phyloP scores from a whole-genome alignment of 2,797 vertebrate genomes.

The Acipenser ruthenus region DNA sequence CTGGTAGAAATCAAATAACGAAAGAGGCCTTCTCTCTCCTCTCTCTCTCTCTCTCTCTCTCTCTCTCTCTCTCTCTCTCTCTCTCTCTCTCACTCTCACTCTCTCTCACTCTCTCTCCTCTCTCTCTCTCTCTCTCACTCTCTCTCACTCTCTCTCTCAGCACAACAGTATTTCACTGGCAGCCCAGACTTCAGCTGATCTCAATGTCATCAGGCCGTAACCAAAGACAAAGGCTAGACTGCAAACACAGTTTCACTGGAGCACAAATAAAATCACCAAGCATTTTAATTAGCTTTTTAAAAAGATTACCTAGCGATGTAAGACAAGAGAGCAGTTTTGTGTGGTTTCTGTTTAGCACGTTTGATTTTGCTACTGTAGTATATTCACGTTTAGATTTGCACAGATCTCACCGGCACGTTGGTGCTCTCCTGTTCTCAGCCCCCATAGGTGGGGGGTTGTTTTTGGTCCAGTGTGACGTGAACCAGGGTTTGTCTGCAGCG shows the following conservation, averaged over 20 bases:
- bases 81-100: conserved; percentile 3
- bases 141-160: not conserved
- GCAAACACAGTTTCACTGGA: not conserved
- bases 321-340: not conserved
- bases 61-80: not conserved
- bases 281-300: conserved; percentile 9
- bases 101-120: not conserved
- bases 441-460: no score
- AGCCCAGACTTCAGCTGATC: not conserved
- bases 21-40: not conserved
- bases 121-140: not conserved
- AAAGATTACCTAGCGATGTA: not conserved
- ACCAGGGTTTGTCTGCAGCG: no score
- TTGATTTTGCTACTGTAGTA: no score
- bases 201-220: not conserved
- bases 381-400: no score
- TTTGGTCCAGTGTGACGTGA: no score
- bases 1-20: not conserved
- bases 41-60: not conserved
- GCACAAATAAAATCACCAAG: conserved; percentile 1
- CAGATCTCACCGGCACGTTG: no score
- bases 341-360: no score
- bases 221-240: not conserved
- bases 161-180: no score
- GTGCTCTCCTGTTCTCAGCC: no score